Evolutionary conservation across 1,140 invertebrate genomes (phyloP).

Genomic region (Hycleus phaleratus): DNA sequence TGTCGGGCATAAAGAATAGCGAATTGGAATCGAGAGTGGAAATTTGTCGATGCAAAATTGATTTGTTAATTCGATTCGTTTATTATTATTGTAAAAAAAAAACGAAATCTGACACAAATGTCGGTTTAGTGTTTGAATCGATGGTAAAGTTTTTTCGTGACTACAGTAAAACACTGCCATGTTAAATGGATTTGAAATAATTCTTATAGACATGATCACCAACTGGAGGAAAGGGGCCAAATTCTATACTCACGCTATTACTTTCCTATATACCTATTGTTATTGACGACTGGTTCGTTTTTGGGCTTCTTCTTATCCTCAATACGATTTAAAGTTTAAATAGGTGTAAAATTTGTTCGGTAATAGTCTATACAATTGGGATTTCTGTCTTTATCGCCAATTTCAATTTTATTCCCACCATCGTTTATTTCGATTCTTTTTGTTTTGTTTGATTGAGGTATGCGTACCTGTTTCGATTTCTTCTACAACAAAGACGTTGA

Average conservation of each 20-base stretch:
- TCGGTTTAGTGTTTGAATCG: constrained; percentile 19
- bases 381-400: background rate
- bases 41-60: background rate
- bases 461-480: background rate
- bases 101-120: background rate
- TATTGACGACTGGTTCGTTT: constrained; percentile 9
- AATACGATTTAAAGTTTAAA: constrained; percentile 36
- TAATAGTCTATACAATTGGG: constrained; percentile 29
- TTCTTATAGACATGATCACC: constrained; percentile 33
- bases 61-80: background rate
- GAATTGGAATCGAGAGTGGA: no score
- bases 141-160: constrained; percentile 29
- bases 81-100: background rate
- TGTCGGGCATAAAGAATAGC: background rate
- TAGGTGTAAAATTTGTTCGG: constrained; percentile 40
- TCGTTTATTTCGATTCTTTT: background rate
- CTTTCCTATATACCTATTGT: background rate
- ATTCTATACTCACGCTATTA: constrained; percentile 12
- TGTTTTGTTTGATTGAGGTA: background rate
- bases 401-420: background rate
- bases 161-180: constrained; percentile 26
- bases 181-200: constrained; percentile 39
- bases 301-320: constrained; percentile 21
- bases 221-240: constrained; percentile 20
- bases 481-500: constrained; percentile 5